A percentile compares a stretch with the other conserved stretches of the same genome.
Conservation (phyloP, 2,888 invertebrate genomes). For the Rhogogaster chlorosoma region DNA sequence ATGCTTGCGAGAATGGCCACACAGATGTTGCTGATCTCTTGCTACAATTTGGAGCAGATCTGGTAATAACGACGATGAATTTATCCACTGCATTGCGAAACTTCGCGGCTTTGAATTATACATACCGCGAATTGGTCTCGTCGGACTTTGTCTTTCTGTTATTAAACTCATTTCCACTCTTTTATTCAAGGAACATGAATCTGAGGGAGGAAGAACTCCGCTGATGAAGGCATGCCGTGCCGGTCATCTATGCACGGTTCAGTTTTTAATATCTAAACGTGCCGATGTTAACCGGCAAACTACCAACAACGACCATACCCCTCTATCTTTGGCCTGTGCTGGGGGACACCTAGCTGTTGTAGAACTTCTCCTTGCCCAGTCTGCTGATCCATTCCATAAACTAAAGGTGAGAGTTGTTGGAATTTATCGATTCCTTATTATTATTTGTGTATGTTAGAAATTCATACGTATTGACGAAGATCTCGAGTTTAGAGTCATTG, state of each 20-base stretch:
- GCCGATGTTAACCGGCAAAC: constrained; percentile 94
- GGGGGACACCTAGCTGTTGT: constrained; percentile 97
- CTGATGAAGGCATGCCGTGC: constrained; percentile 99
- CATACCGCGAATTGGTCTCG: background rate
- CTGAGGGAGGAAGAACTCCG: constrained; percentile 98
- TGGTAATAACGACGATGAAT: constrained; percentile 78
- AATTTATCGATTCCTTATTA: background rate
- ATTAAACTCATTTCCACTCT: background rate
- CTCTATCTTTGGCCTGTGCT: constrained; percentile 96
- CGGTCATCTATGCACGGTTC: constrained; percentile 97
- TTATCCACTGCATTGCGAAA: background rate
- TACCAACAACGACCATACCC: constrained; percentile 97
- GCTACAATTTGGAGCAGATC: constrained; percentile 92
- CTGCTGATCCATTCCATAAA: constrained; percentile 97
- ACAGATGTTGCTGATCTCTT: constrained; percentile 97
- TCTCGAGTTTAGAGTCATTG: background rate
- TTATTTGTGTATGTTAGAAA: background rate
- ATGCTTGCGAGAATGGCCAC: constrained; percentile 99
- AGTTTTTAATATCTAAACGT: constrained; percentile 94
- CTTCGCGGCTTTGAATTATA: background rate
- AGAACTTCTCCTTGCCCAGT: constrained; percentile 93
- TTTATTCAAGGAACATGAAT: constrained; percentile 90
- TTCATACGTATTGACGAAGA: background rate
- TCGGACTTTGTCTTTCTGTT: background rate
- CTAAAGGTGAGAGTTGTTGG: constrained; percentile 84